Evolutionary conservation across 2,113 vertebrate genomes (phyloP).

Genomic region (Amblyornis subalaris): DNA sequence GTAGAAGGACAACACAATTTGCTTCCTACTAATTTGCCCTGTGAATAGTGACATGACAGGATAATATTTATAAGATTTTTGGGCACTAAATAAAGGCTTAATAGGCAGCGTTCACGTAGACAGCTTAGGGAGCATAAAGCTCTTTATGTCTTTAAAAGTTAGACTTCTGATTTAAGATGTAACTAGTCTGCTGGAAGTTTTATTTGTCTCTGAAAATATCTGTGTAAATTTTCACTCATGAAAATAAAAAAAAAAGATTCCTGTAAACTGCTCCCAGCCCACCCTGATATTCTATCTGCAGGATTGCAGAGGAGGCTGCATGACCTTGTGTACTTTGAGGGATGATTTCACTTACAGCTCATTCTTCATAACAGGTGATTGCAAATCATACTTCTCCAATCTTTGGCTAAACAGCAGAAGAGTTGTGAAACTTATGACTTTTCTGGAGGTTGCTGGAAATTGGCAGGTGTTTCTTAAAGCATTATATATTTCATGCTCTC

Average conservation of each 20-base stretch:
- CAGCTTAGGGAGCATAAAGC: neutral
- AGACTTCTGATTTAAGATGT: neutral
- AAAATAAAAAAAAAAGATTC: neutral
- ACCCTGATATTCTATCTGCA: neutral
- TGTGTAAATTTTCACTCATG: neutral
- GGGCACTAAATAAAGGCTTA: neutral
- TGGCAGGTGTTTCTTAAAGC: neutral
- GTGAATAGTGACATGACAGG: neutral
- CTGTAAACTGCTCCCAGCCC: neutral
- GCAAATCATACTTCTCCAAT: neutral
- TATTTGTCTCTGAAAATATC: conserved; percentile 32
- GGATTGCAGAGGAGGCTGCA: neutral
- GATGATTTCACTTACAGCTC: conserved; percentile 36
- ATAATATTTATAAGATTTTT: neutral
- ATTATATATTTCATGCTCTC: neutral
- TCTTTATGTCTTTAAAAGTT: conserved; percentile 3
- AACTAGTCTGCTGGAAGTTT: neutral
- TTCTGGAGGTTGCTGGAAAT: neutral
- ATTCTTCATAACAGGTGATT: conserved; percentile 10
- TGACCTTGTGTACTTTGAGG: neutral
- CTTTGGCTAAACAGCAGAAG: neutral
- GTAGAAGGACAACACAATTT: neutral
- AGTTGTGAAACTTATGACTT: neutral
- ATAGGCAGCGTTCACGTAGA: neutral
- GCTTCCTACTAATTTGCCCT: neutral